Evolutionary conservation across 2,113 vertebrate species (phyloP), one percentile per base, ranked within the genome.

Genomic region (Scartelaos histophorus): DNA sequence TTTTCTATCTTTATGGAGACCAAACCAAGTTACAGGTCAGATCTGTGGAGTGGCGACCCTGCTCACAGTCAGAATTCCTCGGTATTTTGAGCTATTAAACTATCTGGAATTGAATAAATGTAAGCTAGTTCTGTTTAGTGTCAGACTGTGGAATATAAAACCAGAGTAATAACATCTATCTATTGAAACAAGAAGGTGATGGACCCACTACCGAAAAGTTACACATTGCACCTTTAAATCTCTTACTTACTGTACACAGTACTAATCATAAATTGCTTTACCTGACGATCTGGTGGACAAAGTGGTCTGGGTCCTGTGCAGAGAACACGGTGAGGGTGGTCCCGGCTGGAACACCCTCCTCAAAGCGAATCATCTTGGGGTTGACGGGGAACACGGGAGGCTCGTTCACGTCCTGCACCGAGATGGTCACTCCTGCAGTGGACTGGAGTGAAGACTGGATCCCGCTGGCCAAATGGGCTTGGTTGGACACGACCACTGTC

Each of bases 361-460:
- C 96, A 80, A 98, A 95, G 78, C 98, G 94, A 88, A 99, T 95
- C 13, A 95, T 75, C 88, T 97, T 98, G 83, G 95, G 96, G 90
- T 98, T 97, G 0, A 95, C 94, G 0, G 96, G 95, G 86, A 99
- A 99, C 76, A 95, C 94, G 0, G 98, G 98, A 0, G 98, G 95
- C 77, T 99, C 98, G 0, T 99, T 99, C 82, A 97, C 89, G 3
- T 99, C 97, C 64, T 93, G 92, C 69, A 99, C 95, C 0, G 96
- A 96, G 83, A 99, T 97, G 89, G 97, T 97, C 80, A 99, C 97
- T 9, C 96, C 97, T 0, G 98, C 96, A 0, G 98, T 98, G 13
- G 97, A 98, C 88, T 96, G 96, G 69, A 97, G 95, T 11, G 98
- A 99, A 79, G 98, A 98, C 87, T 97, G 97, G 89, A 98, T 97